Conservation (phyloP, 2,888 invertebrate species). For the Epsilonema sp. region DNA sequence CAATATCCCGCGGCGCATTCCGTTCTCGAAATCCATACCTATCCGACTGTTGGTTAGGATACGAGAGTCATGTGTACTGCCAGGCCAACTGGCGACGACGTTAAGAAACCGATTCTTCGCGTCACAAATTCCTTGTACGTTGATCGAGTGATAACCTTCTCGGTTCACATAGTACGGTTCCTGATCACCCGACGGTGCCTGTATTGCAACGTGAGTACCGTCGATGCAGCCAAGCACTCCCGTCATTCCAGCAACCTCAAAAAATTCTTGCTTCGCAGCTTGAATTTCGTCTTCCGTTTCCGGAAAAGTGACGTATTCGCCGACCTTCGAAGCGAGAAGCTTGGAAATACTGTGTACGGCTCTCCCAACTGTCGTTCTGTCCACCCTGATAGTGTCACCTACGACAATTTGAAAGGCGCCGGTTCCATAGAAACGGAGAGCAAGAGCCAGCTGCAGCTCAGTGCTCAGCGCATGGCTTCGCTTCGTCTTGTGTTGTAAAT, state of each 20-base stretch:
- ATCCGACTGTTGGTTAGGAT: no score
- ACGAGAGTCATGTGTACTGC: no score
- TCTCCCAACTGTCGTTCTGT: background rate
- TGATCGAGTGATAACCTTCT: background rate
- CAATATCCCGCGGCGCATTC: no score
- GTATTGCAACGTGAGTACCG: background rate
- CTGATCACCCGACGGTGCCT: background rate
- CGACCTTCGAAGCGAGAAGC: background rate
- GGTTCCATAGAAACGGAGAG: background rate
- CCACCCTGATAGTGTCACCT: background rate
- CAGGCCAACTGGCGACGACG: no score
- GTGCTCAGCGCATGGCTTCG: no score
- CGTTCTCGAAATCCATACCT: no score
- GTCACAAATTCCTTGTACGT: slow-evolving; percentile 1
- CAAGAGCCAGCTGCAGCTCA: no score
- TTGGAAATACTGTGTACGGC: background rate
- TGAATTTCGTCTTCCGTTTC: background rate
- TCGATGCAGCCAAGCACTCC: background rate
- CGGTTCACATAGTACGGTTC: slow-evolving; percentile 1
- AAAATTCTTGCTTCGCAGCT: background rate
- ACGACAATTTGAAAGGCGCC: background rate
- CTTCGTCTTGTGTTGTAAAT: no score
- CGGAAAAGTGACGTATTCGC: background rate
- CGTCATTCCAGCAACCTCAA: background rate
- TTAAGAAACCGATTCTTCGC: no score